Evolutionary conservation across 1,140 invertebrate genomes (phyloP).

Genomic region (Bombus huntii): DNA sequence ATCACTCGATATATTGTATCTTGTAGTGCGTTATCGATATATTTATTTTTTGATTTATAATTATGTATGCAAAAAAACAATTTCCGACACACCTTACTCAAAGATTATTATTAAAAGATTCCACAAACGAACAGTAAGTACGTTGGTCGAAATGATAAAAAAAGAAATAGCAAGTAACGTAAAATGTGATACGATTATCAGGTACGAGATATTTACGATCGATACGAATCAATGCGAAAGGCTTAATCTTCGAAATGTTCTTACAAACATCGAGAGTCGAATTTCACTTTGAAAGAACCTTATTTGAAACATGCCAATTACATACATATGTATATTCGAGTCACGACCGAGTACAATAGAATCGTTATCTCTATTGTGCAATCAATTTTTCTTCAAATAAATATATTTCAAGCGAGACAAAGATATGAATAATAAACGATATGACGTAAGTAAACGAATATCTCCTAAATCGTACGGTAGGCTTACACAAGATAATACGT

Average conservation of each 20-base stretch:
- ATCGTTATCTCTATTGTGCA: not conserved
- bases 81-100: not conserved
- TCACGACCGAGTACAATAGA: not conserved
- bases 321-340: not conserved
- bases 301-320: not conserved
- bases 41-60: not conserved
- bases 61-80: not conserved
- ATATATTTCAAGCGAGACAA: not conserved
- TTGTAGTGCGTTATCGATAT: not conserved
- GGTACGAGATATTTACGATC: conserved; percentile 37
- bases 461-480: not conserved
- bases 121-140: not conserved
- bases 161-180: conserved; percentile 31
- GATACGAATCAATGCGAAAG: conserved; percentile 31
- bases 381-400: not conserved
- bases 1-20: conserved; percentile 4
- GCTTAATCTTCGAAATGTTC: conserved; percentile 13
- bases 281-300: not conserved
- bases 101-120: not conserved
- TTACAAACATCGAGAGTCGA: not conserved
- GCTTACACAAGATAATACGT: not conserved
- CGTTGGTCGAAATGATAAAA: conserved; percentile 16
- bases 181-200: conserved; percentile 39
- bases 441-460: not conserved
- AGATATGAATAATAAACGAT: conserved; percentile 2